Conservation (phyloP, 2,797 vertebrate species). For the Enteromius unitaeniatus region DNA sequence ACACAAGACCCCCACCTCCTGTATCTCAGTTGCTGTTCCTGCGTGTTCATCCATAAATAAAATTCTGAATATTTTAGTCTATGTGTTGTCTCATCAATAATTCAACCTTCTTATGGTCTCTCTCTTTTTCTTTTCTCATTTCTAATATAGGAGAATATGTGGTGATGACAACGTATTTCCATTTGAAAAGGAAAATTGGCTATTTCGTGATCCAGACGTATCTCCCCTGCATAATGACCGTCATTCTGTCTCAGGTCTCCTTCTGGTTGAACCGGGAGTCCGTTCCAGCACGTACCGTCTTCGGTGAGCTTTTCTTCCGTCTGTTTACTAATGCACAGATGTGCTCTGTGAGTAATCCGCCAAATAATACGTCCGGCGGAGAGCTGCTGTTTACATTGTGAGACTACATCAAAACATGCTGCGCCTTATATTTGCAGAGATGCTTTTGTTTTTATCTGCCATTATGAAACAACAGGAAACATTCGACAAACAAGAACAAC, state of each 20-base stretch:
- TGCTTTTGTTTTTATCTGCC: background rate
- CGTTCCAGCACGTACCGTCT: slow-evolving; percentile 95
- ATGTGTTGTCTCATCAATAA: slow-evolving; percentile 71
- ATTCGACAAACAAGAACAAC: slow-evolving; percentile 47
- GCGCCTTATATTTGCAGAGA: background rate
- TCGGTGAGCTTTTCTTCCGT: slow-evolving; percentile 85
- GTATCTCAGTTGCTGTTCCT: slow-evolving; percentile 28
- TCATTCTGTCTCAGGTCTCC: slow-evolving; percentile 98
- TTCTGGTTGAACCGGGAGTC: slow-evolving; percentile 99
- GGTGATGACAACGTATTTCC: slow-evolving; percentile 99
- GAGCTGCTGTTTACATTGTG: slow-evolving; percentile 48
- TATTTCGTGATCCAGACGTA: slow-evolving; percentile 99
- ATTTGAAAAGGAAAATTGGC: slow-evolving; percentile 98
- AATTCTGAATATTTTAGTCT: slow-evolving; percentile 64
- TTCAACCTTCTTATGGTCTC: slow-evolving; percentile 58
- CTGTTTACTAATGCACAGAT: slow-evolving; percentile 17
- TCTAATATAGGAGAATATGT: slow-evolving; percentile 91
- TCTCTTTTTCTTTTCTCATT: slow-evolving; percentile 31
- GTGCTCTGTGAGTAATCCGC: background rate
- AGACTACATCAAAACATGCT: slow-evolving; percentile 45
- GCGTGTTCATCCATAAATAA: slow-evolving; percentile 45
- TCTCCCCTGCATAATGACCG: slow-evolving; percentile 99
- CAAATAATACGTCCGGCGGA: slow-evolving; percentile 13
- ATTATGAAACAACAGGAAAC: slow-evolving; percentile 26
- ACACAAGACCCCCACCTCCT: background rate